These are phyloP conservation scores for Heliconius hortense DNA, from an alignment of 2,888 invertebrate species.

Conservation along the genomic window DNA sequence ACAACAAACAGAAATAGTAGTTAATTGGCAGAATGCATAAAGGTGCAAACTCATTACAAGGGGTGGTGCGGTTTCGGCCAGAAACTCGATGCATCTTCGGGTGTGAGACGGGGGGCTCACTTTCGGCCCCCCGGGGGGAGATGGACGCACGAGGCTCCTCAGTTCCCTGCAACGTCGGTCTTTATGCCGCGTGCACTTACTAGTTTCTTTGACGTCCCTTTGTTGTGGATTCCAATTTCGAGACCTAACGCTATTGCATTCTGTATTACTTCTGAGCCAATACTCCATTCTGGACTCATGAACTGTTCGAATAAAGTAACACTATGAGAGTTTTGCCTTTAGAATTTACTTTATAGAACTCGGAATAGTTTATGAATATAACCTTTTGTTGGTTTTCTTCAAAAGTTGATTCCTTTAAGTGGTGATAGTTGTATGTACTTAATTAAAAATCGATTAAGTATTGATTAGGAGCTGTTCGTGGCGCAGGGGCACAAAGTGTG, in stretches of 20 bases:
- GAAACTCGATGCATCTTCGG: conserved; percentile 77
- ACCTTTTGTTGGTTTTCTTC: conserved; percentile 15
- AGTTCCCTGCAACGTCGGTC: conserved; percentile 66
- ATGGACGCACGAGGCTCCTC: conserved; percentile 79
- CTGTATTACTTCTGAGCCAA: conserved; percentile 46
- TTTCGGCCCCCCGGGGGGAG: conserved; percentile 59
- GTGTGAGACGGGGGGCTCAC: conserved; percentile 62
- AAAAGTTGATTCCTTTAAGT: not conserved
- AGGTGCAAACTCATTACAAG: conserved; percentile 73
- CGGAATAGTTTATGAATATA: conserved; percentile 26
- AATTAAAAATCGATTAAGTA: not conserved
- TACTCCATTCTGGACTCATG: conserved; percentile 38
- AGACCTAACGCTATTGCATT: conserved; percentile 55
- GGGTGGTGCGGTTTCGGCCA: conserved; percentile 76
- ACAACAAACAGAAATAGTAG: conserved; percentile 45
- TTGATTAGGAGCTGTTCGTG: not conserved
- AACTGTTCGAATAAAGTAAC: conserved; percentile 30
- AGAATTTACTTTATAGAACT: conserved; percentile 6
- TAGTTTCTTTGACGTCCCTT: conserved; percentile 79
- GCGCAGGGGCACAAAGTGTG: no score
- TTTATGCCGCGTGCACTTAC: conserved; percentile 79
- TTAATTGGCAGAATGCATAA: conserved; percentile 51
- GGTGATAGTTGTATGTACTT: not conserved
- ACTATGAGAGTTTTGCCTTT: conserved; percentile 21
- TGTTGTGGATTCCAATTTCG: conserved; percentile 77